Conservation (phyloP, 2,888 invertebrate species). For the Amiota communis region DNA sequence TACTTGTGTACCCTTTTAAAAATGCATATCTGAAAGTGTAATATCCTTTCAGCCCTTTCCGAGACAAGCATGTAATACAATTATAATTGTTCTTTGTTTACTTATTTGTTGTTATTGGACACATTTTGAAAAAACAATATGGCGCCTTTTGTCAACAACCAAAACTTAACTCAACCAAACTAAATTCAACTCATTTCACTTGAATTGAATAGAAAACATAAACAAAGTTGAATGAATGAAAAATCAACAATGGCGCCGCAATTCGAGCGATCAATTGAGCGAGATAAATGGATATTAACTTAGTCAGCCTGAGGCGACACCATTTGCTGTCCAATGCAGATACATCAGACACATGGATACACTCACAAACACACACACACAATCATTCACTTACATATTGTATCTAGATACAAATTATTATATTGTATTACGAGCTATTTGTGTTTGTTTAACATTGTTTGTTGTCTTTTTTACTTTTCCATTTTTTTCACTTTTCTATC, state of each 20-base stretch:
- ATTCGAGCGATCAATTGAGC: constrained; percentile 59
- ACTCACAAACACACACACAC: background rate
- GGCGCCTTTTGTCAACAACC: constrained; percentile 10
- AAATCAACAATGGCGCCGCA: constrained; percentile 59
- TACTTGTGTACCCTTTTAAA: background rate
- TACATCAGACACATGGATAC: background rate
- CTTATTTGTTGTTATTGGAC: background rate
- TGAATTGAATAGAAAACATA: background rate
- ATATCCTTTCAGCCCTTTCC: background rate
- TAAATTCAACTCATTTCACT: too few species aligned
- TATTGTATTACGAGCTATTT: background rate
- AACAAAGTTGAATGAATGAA: constrained; percentile 34
- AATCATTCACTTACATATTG: background rate
- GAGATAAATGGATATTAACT: constrained; percentile 53
- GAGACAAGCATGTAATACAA: background rate
- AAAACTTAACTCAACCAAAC: background rate
- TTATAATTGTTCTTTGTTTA: constrained; percentile 1
- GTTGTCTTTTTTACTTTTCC: background rate
- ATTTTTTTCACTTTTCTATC: background rate
- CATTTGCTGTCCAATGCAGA: background rate
- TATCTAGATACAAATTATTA: background rate
- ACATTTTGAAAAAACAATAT: constrained; percentile 6
- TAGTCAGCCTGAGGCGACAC: too few species aligned
- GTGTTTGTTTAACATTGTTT: background rate
- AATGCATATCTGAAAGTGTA: background rate